Conservation (phyloP, 2,888 invertebrate genomes). For the Tetrapedia diversipes region DNA sequence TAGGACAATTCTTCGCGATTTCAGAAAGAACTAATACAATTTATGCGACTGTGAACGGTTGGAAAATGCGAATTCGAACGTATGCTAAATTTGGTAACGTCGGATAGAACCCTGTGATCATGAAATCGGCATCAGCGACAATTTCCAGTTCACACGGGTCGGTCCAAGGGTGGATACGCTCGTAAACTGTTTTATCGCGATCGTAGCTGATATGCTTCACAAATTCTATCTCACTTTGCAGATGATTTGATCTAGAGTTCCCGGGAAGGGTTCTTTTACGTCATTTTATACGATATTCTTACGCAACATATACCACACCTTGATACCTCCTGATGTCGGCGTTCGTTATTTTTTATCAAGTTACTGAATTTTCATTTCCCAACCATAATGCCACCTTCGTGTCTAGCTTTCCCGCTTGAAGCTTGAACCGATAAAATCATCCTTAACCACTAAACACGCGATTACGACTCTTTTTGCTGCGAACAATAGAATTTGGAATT, state of each 20-base stretch:
- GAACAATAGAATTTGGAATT: background rate
- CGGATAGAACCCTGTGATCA: conserved; percentile 19
- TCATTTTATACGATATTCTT: conserved; percentile 30
- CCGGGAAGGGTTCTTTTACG: conserved; percentile 24
- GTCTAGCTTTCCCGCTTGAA: background rate
- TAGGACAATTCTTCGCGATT: too few species aligned
- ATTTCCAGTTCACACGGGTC: conserved; percentile 45
- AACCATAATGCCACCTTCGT: background rate
- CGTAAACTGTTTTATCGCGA: conserved; percentile 70
- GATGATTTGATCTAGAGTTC: conserved; percentile 42
- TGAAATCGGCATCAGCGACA: conserved; percentile 57
- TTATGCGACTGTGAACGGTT: background rate
- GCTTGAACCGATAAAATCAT: too few species aligned
- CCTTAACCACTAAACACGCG: background rate
- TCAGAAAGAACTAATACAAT: background rate
- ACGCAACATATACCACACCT: conserved; percentile 11
- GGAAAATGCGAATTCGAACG: background rate
- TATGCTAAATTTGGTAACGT: conserved; percentile 10
- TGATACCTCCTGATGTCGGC: background rate
- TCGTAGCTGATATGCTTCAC: conserved; percentile 55
- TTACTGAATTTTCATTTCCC: background rate
- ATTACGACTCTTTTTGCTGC: background rate
- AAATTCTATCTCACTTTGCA: conserved; percentile 55
- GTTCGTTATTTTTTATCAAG: conserved; percentile 3
- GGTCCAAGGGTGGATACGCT: conserved; percentile 52